Evolutionary conservation across 53 echinoderm and acorn worm species (phyloP).

Genomic region (Zoroaster sp.): DNA sequence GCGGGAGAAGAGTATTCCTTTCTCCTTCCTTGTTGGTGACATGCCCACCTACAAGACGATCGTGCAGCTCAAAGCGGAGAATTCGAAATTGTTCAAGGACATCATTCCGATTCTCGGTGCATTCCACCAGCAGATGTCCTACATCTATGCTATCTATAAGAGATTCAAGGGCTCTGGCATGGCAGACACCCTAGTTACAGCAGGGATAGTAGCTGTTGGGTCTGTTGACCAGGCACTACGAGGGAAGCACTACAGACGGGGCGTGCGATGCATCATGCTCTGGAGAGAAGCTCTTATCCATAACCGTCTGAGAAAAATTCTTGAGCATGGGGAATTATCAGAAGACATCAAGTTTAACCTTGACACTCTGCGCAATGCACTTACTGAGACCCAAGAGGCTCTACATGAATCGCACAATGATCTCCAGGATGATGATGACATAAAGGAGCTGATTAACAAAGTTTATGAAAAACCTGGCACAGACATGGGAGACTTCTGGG

Average conservation of each 20-base stretch:
- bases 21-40: slow-evolving; percentile 54
- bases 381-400: no score
- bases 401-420: no score
- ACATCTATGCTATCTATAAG: slow-evolving; percentile 4
- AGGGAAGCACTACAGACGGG: slow-evolving; percentile 38
- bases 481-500: no score
- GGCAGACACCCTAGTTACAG: slow-evolving; percentile 26
- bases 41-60: slow-evolving; percentile 46
- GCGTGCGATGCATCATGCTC: slow-evolving; percentile 47
- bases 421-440: no score
- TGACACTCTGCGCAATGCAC: no score
- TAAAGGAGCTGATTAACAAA: no score
- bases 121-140: slow-evolving; percentile 32
- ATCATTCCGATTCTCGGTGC: slow-evolving; percentile 43
- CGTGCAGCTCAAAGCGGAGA: slow-evolving; percentile 40
- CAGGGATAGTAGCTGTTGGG: slow-evolving; percentile 29
- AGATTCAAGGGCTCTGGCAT: slow-evolving; percentile 5
- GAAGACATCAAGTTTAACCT: no score
- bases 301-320: slow-evolving; percentile 2
- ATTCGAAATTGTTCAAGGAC: slow-evolving; percentile 25
- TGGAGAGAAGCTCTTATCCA: slow-evolving; percentile 37
- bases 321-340: no score
- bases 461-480: no score
- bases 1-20: slow-evolving; percentile 43
- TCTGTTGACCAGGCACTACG: slow-evolving; percentile 27